These are phyloP conservation scores for Bedellia somnulentella DNA, from an alignment of 2,888 invertebrate genomes.

Conservation along the genomic window DNA sequence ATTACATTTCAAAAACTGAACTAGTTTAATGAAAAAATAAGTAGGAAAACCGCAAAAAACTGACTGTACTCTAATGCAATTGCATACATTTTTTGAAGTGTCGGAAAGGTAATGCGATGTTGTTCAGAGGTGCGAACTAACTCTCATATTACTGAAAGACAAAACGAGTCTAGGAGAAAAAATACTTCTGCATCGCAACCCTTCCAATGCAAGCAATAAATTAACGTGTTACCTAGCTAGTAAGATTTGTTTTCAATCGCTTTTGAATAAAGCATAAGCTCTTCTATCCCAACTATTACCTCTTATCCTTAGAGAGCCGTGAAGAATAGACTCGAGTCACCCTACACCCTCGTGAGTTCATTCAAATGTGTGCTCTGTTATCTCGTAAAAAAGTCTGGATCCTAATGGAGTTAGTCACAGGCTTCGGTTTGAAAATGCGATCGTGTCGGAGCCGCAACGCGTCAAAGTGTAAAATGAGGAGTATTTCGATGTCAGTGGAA, in stretches of 20 bases:
- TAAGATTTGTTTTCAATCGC: too few relatives aligned
- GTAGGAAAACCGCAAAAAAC: too few relatives aligned
- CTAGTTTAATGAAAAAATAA: too few relatives aligned
- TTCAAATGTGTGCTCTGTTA: constrained; percentile 32
- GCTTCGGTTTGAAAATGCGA: constrained; percentile 48
- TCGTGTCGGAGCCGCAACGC: constrained; percentile 51
- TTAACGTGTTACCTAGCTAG: too few relatives aligned
- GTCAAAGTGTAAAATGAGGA: constrained; percentile 62
- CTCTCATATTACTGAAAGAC: constrained; percentile 54
- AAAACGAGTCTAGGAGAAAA: constrained; percentile 32
- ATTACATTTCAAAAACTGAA: too few relatives aligned
- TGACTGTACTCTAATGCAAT: too few relatives aligned
- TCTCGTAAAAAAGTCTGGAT: too few relatives aligned
- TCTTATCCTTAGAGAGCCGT: constrained; percentile 49
- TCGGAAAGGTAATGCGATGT: constrained; percentile 44
- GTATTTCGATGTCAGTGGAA: constrained; percentile 57
- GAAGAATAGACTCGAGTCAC: constrained; percentile 52
- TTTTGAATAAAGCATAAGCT: too few relatives aligned
- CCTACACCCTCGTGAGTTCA: constrained; percentile 17
- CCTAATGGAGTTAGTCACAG: too few relatives aligned
- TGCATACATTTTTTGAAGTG: too few relatives aligned
- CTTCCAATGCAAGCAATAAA: too few relatives aligned
- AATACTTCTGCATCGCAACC: too few relatives aligned
- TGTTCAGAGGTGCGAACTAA: constrained; percentile 50
- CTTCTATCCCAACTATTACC: constrained; percentile 23